Conservation (phyloP, 2,888 invertebrate species). For the Sisyra nigra region DNA sequence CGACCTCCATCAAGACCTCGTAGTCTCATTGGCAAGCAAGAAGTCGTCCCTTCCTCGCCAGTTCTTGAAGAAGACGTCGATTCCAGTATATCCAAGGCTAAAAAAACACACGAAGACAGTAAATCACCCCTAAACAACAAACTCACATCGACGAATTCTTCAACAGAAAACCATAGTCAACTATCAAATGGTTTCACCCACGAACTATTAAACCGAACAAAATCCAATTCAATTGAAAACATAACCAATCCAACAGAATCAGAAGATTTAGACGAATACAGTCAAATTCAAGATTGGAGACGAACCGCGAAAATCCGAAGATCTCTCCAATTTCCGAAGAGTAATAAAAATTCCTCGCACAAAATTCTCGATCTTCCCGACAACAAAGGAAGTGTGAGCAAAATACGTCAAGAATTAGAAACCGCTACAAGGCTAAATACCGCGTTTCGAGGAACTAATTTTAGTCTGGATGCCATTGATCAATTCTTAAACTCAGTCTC, state of each 20-base stretch:
- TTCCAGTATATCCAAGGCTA: not conserved
- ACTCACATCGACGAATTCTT: conserved; percentile 9
- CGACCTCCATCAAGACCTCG: conserved; percentile 32
- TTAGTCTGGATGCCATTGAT: conserved; percentile 34
- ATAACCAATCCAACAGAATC: conserved; percentile 20
- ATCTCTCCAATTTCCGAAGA: conserved; percentile 49
- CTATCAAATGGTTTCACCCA: conserved; percentile 14
- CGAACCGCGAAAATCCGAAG: conserved; percentile 45
- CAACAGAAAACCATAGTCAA: conserved; percentile 11
- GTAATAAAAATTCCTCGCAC: conserved; percentile 14
- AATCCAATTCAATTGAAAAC: conserved; percentile 33
- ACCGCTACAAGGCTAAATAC: conserved; percentile 34
- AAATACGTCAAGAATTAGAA: conserved; percentile 36
- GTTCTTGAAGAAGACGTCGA: conserved; percentile 1
- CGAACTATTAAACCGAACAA: conserved; percentile 21
- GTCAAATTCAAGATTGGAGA: conserved; percentile 36
- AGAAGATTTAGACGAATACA: conserved; percentile 20
- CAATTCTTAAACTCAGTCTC: conserved; percentile 29
- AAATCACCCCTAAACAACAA: conserved; percentile 10
- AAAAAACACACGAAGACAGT: conserved; percentile 6
- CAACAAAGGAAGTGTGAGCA: conserved; percentile 34
- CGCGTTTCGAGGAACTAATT: conserved; percentile 33
- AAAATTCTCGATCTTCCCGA: conserved; percentile 25
- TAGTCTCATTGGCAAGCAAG: conserved; percentile 10
- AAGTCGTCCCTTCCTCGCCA: conserved; percentile 6